Evolutionary conservation across 1,140 invertebrate species (phyloP).

Genomic region (Lordiphosa mommai): DNA sequence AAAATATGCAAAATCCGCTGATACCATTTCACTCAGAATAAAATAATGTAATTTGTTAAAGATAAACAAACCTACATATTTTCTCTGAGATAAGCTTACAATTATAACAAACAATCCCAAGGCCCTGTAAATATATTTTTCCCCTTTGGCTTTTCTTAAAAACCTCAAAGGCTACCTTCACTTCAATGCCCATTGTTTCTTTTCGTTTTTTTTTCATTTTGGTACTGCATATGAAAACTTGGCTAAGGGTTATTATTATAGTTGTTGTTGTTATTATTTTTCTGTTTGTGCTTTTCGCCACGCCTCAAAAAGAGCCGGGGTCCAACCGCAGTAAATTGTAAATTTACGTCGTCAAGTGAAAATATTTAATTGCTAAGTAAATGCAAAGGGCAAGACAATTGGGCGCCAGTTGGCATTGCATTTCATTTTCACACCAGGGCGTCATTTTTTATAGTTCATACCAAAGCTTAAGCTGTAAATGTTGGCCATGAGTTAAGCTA

Average conservation of each 20-base stretch:
- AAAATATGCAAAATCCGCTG: no score
- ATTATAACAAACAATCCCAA: background rate
- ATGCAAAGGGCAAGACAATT: conserved; percentile 42
- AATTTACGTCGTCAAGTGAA: conserved; percentile 60
- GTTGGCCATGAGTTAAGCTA: no score
- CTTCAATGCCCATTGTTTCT: background rate
- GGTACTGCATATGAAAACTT: conserved; percentile 32
- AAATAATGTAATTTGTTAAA: no score
- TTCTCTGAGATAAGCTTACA: no score
- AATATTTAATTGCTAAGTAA: conserved; percentile 72
- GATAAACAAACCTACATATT: no score
- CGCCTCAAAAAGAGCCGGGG: background rate
- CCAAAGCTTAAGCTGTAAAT: no score
- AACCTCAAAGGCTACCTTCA: background rate
- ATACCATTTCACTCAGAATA: no score
- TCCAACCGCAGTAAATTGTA: conserved; percentile 32
- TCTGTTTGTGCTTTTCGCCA: background rate
- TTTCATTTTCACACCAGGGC: conserved; percentile 5
- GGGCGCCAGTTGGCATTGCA: conserved; percentile 38
- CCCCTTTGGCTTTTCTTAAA: conserved; percentile 7
- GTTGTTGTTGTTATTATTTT: conserved; percentile 4
- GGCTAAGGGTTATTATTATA: conserved; percentile 24
- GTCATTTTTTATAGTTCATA: conserved; percentile 4
- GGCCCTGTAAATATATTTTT: background rate
- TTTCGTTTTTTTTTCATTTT: conserved; percentile 17